Evolutionary conservation across 2,113 vertebrate species (phyloP).

Genomic region (Planiliza haematocheilus): DNA sequence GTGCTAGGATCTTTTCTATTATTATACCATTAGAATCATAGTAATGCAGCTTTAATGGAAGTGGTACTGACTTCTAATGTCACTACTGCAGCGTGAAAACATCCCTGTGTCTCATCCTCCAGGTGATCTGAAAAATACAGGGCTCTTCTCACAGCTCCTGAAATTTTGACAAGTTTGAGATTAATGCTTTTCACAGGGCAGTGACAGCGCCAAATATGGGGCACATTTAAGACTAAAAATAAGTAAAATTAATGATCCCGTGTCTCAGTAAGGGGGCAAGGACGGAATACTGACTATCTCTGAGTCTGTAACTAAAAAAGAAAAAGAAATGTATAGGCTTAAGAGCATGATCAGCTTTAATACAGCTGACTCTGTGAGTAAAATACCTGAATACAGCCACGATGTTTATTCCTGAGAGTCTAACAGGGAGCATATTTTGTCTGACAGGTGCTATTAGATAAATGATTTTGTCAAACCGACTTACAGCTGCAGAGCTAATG

Average conservation of each 20-base stretch:
- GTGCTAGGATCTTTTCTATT: too few relatives aligned
- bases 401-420: neutral
- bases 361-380: too few relatives aligned
- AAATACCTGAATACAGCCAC: neutral
- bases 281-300: neutral
- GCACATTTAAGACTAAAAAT: neutral
- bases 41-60: too few relatives aligned
- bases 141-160: too few relatives aligned
- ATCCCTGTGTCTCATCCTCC: too few relatives aligned
- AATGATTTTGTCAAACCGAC: neutral
- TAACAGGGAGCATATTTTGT: too few relatives aligned
- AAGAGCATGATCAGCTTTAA: too few relatives aligned
- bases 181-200: neutral
- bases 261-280: neutral
- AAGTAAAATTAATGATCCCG: neutral
- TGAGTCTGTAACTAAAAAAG: neutral
- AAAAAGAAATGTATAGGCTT: too few relatives aligned
- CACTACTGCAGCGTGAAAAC: neutral
- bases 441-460: neutral
- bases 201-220: neutral
- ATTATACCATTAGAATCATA: too few relatives aligned
- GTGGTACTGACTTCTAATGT: neutral
- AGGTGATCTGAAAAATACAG: neutral
- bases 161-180: neutral
- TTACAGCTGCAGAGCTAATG: conserved; percentile 4